phyloP scores from a whole-genome alignment of 2,888 invertebrate species.

The Caenorhabditis auriculariae region DNA sequence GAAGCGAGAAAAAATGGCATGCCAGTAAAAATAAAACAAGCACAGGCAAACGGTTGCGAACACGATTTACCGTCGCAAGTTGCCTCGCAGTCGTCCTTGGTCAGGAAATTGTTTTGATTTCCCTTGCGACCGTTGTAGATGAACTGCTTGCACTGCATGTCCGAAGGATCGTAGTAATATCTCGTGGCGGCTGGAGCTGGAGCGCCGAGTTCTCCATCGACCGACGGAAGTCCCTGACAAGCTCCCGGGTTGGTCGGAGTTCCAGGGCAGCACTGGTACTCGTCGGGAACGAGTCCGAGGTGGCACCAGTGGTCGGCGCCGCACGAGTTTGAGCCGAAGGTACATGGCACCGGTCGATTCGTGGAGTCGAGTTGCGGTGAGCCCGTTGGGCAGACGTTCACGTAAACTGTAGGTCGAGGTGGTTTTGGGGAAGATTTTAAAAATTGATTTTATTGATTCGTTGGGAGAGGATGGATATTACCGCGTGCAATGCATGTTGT shows the following conservation, averaged over 20 bases:
- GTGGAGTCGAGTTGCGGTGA: conserved; percentile 44
- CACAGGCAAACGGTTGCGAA: background rate
- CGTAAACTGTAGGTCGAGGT: conserved; percentile 44
- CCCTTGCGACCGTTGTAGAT: conserved; percentile 53
- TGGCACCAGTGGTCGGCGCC: conserved; percentile 56
- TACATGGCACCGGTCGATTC: conserved; percentile 50
- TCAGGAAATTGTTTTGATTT: conserved; percentile 61
- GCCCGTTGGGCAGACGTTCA: conserved; percentile 57
- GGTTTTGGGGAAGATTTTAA: background rate
- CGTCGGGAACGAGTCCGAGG: conserved; percentile 51
- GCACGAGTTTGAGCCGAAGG: conserved; percentile 51
- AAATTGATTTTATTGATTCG: background rate
- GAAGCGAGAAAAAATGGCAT: no score
- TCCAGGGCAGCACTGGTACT: conserved; percentile 58
- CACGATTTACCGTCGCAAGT: conserved; percentile 51
- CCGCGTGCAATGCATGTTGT: no score
- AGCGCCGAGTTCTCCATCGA: conserved; percentile 38
- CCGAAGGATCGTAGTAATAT: conserved; percentile 50
- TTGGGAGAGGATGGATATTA: no score
- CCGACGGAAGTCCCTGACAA: conserved; percentile 43
- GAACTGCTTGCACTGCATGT: conserved; percentile 50
- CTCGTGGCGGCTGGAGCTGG: conserved; percentile 40
- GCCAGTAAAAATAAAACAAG: no score
- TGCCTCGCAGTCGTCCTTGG: conserved; percentile 53
- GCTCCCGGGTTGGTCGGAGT: conserved; percentile 50